These are phyloP conservation scores for Platyrinchus mystaceus DNA, from an alignment of 2,797 vertebrate species.

Conservation along the genomic window DNA sequence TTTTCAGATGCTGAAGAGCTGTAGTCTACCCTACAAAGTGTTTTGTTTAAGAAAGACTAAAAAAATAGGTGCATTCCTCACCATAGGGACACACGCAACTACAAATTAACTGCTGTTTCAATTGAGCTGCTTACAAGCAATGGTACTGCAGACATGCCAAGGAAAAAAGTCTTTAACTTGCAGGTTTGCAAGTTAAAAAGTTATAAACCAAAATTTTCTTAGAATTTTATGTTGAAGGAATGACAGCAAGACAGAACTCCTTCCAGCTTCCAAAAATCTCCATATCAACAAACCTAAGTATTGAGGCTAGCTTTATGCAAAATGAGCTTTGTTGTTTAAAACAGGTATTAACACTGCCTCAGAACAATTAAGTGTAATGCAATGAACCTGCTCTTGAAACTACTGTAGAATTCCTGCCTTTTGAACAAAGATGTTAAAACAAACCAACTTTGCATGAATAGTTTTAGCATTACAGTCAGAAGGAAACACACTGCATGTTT, in stretches of 20 bases:
- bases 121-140: background rate
- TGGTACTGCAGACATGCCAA: background rate
- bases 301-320: background rate
- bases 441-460: background rate
- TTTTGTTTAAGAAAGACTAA: background rate
- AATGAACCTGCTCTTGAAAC: background rate
- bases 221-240: background rate
- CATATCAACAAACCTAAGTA: background rate
- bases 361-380: background rate
- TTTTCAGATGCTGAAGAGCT: background rate
- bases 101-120: background rate
- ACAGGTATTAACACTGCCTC: background rate
- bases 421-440: background rate
- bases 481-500: accelerated
- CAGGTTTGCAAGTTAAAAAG: background rate
- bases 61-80: background rate
- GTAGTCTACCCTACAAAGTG: background rate
- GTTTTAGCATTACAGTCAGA: background rate
- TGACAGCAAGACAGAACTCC: background rate
- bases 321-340: background rate
- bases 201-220: background rate
- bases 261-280: background rate
- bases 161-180: background rate
- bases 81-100: accelerated
- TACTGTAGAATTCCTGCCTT: background rate